Conservation (phyloP, 2,888 invertebrate species). For the Branchellion lobata region DNA sequence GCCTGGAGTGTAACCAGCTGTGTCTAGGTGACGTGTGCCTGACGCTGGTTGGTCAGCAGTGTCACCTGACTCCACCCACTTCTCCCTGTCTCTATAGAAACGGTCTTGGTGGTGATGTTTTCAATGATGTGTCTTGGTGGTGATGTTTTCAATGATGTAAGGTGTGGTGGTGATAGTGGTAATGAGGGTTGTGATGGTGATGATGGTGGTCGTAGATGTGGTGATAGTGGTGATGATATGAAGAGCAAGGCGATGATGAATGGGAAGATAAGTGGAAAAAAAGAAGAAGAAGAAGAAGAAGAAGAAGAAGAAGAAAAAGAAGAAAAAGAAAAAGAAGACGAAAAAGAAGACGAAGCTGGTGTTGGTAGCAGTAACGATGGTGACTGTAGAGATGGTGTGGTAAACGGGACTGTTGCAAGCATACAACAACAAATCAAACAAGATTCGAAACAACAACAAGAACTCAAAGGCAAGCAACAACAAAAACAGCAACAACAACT, state of each 20-base stretch:
- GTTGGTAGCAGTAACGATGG: neutral
- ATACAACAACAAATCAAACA: no score
- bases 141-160: no score
- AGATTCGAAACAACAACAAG: no score
- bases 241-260: neutral
- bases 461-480: no score
- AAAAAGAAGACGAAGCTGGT: neutral
- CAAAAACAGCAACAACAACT: no score
- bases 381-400: slow-evolving; percentile 22
- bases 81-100: no score
- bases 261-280: neutral
- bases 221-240: neutral
- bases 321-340: neutral
- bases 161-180: no score
- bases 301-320: neutral
- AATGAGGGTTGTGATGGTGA: no score
- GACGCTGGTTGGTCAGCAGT: neutral
- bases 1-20: neutral
- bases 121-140: no score
- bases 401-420: neutral
- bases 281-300: neutral
- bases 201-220: no score
- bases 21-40: neutral
- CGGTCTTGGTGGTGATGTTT: no score
- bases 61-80: no score